Evolutionary conservation across 2,113 vertebrate species (phyloP).

Genomic region (Thinocorus orbignyianus): DNA sequence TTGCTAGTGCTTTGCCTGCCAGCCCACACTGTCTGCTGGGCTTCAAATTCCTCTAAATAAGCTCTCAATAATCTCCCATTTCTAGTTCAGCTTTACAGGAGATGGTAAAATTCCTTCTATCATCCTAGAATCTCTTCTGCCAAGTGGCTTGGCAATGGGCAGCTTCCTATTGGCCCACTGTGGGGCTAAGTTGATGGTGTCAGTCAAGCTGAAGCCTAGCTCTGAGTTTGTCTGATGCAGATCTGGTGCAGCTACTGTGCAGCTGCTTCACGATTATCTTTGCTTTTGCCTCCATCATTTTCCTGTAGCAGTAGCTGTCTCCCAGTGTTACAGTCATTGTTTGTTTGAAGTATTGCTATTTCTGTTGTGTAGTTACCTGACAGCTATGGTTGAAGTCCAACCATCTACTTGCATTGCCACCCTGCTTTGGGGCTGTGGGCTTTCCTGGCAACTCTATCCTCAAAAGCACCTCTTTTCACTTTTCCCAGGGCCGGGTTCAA

Average conservation of each 20-base stretch:
- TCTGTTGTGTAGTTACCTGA: neutral
- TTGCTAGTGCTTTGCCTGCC: neutral
- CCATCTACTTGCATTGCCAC: too few species aligned
- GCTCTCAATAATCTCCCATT: neutral
- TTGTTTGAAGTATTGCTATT: neutral
- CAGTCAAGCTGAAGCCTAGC: neutral
- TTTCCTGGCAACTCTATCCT: too few species aligned
- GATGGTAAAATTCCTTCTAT: neutral
- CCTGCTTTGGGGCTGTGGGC: too few species aligned
- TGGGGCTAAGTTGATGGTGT: neutral
- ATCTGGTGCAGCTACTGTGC: neutral
- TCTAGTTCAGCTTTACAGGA: neutral
- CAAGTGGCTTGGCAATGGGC: neutral
- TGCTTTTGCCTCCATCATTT: neutral
- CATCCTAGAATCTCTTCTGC: neutral
- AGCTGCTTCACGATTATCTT: neutral
- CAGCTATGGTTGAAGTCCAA: neutral
- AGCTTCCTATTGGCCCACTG: neutral
- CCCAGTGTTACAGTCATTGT: neutral
- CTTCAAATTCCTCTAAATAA: neutral
- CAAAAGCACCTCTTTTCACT: too few species aligned
- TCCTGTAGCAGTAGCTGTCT: neutral
- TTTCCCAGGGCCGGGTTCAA: too few species aligned
- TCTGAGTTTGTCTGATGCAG: neutral
- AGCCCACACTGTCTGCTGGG: neutral